phyloP scores from a whole-genome alignment of 2,797 vertebrate species.

The Cyprinella venusta region DNA sequence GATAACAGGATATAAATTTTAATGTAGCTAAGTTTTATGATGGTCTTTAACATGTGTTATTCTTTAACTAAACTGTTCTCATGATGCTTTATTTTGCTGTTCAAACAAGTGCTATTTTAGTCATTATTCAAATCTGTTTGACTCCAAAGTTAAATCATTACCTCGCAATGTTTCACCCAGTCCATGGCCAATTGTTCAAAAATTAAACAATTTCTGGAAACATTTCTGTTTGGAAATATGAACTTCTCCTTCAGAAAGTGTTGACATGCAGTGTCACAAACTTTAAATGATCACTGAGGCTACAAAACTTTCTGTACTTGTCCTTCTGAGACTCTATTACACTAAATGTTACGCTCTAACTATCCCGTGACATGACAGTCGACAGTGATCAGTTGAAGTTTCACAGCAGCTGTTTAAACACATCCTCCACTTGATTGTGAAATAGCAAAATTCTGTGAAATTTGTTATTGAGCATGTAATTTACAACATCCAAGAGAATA shows the following conservation, averaged over 20 bases:
- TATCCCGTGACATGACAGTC: conserved; percentile 68
- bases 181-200: neutral
- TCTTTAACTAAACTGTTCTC: conserved; percentile 16
- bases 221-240: conserved; percentile 35
- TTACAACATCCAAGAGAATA: conserved; percentile 73
- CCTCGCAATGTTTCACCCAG: neutral
- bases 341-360: conserved; percentile 40
- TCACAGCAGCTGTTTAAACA: conserved; percentile 80
- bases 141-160: neutral
- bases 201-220: conserved; percentile 11
- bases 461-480: conserved; percentile 66
- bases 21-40: conserved; percentile 1
- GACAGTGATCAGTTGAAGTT: conserved; percentile 69
- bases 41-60: conserved; percentile 30
- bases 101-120: neutral
- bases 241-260: conserved; percentile 29
- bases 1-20: conserved; percentile 21
- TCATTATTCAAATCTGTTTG: neutral
- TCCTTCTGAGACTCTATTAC: conserved; percentile 38
- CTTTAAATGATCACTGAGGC: conserved; percentile 13
- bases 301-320: conserved; percentile 36
- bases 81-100: neutral
- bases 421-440: conserved; percentile 67
- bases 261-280: conserved; percentile 33
- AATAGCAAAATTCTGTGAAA: conserved; percentile 64